Percentiles rank a stretch among this genome's conserved stretches.
Conservation (phyloP, 2,888 invertebrate genomes). For the Lepeophtheirus nordmannii region DNA sequence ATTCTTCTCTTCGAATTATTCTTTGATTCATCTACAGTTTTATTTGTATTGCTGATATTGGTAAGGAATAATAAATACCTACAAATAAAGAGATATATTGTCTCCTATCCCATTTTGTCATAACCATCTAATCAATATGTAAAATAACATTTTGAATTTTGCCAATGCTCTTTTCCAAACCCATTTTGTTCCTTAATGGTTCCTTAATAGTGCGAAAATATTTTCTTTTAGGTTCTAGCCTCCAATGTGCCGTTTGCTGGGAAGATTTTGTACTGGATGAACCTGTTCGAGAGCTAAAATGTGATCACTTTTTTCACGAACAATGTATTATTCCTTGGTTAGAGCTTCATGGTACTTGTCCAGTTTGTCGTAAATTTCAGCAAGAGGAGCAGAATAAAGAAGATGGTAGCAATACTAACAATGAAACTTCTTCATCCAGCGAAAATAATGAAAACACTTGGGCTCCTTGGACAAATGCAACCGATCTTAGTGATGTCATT, state of each 20-base stretch:
- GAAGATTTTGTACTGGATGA: conserved; percentile 66
- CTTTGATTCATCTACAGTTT: too few relatives aligned
- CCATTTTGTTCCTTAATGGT: too few relatives aligned
- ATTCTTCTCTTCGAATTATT: background rate
- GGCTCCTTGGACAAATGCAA: background rate
- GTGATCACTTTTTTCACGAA: conserved; percentile 78
- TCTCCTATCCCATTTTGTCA: too few relatives aligned
- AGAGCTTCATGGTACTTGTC: conserved; percentile 87
- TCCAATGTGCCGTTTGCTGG: conserved; percentile 93
- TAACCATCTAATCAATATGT: too few relatives aligned
- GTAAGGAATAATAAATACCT: too few relatives aligned
- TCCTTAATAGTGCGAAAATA: too few relatives aligned
- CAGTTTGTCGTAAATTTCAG: conserved; percentile 72
- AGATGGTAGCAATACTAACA: background rate
- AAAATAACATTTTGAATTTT: too few relatives aligned
- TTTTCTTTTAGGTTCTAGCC: conserved; percentile 42
- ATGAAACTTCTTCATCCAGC: background rate
- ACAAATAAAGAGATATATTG: too few relatives aligned
- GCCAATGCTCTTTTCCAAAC: too few relatives aligned
- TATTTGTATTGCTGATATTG: background rate
- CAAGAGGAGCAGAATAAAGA: conserved; percentile 35
- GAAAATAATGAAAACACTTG: background rate
- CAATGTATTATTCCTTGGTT: conserved; percentile 89
- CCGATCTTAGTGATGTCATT: background rate
- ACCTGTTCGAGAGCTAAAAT: conserved; percentile 58